Evolutionary conservation across 2,113 vertebrate genomes (phyloP), one percentile per base, ranked within the genome.

Genomic region (Mobula birostris): DNA sequence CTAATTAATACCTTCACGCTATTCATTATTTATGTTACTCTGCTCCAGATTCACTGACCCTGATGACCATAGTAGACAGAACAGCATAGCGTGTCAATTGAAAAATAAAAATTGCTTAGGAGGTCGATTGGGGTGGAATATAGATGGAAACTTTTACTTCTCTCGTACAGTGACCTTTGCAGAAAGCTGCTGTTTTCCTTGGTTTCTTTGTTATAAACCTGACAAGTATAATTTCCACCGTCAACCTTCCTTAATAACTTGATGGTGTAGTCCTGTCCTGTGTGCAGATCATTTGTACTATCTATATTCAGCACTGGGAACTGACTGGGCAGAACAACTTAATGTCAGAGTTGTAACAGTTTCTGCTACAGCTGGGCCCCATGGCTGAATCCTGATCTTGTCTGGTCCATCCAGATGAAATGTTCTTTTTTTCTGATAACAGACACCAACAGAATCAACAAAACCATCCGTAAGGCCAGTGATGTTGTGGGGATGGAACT

Each of bases 401-500:
- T 90, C 87, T 90, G 87, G 87, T 66, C 87, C 87, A 90, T 90
- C 87, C 32, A 66, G 58, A 9, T 29, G 11, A 90, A 21, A 66
- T 32, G 0, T 36, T 36, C 66, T 56, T 24, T n/a, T 66, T 90
- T 2, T 90, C 17, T n/a, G 14, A 90, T 90, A 6, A 32, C 36
- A 36, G 36, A 36, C 36, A 36, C 36, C 36, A 36, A 36, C 36
- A 36, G 36, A 36, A 36, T 36, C 36, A 36, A 36, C 36, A 36
- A 36, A 36, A 36, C 0, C 36, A 36, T 36, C 36, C 0, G 36
- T 36, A 36, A 36, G 36, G 36, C 36, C 36, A 36, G 36, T 36
- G 36, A 36, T 36, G 36, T 36, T 36, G 36, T 36, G 36, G 36
- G 36, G 36, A 36, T 36, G 36, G 36, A 36, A 36, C 36, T 36